phyloP scores from a whole-genome alignment of 1,140 invertebrate species.

The Chionoecetes opilio region DNA sequence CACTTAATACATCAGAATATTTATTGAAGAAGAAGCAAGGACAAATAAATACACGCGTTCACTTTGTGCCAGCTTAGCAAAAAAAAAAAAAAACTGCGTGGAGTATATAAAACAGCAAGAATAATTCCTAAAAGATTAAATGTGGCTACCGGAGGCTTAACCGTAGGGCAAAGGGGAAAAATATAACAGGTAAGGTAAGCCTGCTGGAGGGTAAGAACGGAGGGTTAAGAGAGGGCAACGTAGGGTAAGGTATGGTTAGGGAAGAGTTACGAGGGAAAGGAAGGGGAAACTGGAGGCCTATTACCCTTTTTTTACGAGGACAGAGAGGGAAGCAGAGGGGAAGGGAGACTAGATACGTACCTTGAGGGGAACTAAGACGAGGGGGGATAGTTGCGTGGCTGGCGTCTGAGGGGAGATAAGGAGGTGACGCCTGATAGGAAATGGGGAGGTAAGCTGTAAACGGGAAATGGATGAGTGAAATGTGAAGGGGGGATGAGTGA shows the following conservation, averaged over 20 bases:
- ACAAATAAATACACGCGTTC: neutral
- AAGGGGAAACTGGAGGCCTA: conserved; percentile 50
- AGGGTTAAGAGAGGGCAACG: neutral
- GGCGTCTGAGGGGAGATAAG: conserved; percentile 38
- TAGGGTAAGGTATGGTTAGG: conserved; percentile 37
- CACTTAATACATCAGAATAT: too few relatives aligned
- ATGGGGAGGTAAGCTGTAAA: conserved; percentile 22
- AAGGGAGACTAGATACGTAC: conserved; percentile 7
- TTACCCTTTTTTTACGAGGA: conserved; percentile 36
- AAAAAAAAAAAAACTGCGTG: neutral
- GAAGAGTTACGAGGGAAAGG: conserved; percentile 51
- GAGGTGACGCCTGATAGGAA: conserved; percentile 27
- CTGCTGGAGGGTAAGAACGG: neutral
- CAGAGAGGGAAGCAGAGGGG: conserved; percentile 45
- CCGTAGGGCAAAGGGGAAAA: neutral
- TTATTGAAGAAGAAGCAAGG: neutral
- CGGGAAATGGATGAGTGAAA: conserved; percentile 28
- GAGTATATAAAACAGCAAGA: conserved; percentile 1
- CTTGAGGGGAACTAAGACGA: conserved; percentile 4
- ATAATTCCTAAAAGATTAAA: conserved; percentile 32
- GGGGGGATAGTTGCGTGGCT: neutral
- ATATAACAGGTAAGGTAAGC: conserved; percentile 17
- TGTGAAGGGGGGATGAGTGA: conserved; percentile 21
- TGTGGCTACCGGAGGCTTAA: neutral
- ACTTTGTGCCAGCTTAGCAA: neutral